A percentile compares a stretch with the other conserved stretches of the same genome.
Conservation (phyloP, 2,797 vertebrate species). For the Leucoraja ocellata region DNA sequence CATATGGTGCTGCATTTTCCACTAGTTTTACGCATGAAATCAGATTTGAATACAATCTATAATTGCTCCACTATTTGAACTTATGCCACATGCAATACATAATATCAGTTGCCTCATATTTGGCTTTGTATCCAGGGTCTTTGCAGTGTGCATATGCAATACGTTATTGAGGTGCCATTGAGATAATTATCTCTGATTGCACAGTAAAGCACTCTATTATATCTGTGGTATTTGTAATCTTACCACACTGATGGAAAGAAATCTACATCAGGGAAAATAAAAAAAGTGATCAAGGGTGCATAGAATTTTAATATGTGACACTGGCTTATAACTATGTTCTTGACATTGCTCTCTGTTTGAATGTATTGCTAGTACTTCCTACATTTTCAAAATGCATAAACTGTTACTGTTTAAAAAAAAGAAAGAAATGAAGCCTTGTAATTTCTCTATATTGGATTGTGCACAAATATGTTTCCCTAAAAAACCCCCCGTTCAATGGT, state of each 20-base stretch:
- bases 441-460: not conserved
- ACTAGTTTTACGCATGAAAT: not conserved
- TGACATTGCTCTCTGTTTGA: not conserved
- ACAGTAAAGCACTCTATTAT: constrained; percentile 9
- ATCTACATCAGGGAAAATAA: constrained; percentile 1
- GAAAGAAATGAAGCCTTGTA: not conserved
- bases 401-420: not conserved
- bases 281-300: constrained; percentile 10
- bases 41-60: not conserved
- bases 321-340: not conserved
- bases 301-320: constrained; percentile 16
- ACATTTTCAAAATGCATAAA: not conserved
- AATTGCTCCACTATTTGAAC: not conserved
- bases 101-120: not conserved
- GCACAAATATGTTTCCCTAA: not conserved
- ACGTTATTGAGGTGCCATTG: constrained; percentile 11
- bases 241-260: constrained; percentile 1
- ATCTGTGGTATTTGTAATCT: constrained; percentile 25
- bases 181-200: constrained; percentile 29
- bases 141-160: not conserved
- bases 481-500: not conserved
- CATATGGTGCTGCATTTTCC: not conserved
- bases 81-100: not conserved
- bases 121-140: not conserved
- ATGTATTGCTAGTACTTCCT: not conserved